phyloP scores from a whole-genome alignment of 2,888 invertebrate species.

The Bhutanitis thaidina region DNA sequence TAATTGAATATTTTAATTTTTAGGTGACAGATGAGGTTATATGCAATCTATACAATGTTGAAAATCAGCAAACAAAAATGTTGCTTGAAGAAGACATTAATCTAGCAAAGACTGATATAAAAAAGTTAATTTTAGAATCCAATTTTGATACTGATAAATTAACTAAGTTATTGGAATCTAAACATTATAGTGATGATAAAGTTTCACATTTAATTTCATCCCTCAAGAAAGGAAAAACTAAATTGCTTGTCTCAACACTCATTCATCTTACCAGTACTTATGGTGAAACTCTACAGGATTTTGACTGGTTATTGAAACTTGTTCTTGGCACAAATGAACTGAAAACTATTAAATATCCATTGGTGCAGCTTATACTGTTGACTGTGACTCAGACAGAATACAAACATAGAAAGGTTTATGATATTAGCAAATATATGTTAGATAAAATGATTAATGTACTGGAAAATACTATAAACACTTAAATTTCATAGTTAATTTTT shows the following conservation, averaged over 20 bases:
- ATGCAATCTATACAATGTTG: slow-evolving; percentile 31
- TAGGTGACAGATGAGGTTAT: slow-evolving; percentile 32
- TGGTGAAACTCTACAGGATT: slow-evolving; percentile 43
- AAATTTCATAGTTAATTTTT: neutral
- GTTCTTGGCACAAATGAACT: slow-evolving; percentile 53
- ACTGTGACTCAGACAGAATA: slow-evolving; percentile 34
- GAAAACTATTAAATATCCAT: slow-evolving; percentile 45
- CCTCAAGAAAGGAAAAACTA: slow-evolving; percentile 29
- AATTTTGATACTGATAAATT: slow-evolving; percentile 10
- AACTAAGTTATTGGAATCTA: neutral
- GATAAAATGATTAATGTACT: slow-evolving; percentile 45
- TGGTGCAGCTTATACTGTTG: slow-evolving; percentile 44
- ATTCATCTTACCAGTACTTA: slow-evolving; percentile 38
- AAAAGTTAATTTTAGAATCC: neutral
- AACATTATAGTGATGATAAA: slow-evolving; percentile 11
- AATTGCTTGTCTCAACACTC: slow-evolving; percentile 37
- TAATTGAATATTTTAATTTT: no score
- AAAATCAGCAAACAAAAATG: slow-evolving; percentile 1
- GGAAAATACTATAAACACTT: slow-evolving; percentile 31
- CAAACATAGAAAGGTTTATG: slow-evolving; percentile 39
- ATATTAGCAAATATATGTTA: slow-evolving; percentile 50
- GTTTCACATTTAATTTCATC: slow-evolving; percentile 8
- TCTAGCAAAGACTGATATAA: slow-evolving; percentile 8
- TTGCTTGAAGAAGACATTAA: slow-evolving; percentile 10
- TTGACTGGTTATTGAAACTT: slow-evolving; percentile 52